Evolutionary conservation across 2,888 invertebrate genomes (phyloP).

Genomic region (Spodoptera littoralis): DNA sequence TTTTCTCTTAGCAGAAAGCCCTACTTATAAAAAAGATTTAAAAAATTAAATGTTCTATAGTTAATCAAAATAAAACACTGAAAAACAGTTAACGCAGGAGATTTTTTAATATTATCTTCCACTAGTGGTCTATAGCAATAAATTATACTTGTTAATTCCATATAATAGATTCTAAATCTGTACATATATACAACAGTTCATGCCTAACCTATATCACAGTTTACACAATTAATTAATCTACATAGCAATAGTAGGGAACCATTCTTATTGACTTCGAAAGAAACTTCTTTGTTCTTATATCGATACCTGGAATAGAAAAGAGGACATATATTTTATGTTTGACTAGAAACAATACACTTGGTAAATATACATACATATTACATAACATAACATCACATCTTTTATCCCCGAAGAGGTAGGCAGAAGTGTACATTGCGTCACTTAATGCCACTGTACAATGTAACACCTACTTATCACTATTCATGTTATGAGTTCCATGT

Average conservation of each 20-base stretch:
- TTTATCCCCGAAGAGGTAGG: no score
- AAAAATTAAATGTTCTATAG: no score
- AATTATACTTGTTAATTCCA: constrained; percentile 68
- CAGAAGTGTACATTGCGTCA: no score
- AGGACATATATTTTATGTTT: constrained; percentile 20
- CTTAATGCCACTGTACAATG: no score
- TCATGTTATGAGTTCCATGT: no score
- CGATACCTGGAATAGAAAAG: constrained; percentile 55
- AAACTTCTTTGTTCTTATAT: constrained; percentile 32
- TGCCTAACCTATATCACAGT: constrained; percentile 63
- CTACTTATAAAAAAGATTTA: no score
- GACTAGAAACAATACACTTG: constrained; percentile 13
- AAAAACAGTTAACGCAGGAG: constrained; percentile 70
- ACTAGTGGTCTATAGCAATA: constrained; percentile 73
- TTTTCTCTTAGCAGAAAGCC: no score
- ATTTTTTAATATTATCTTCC: constrained; percentile 72
- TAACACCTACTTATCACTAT: no score
- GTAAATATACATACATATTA: no score
- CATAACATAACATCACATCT: no score
- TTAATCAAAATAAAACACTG: constrained; percentile 53
- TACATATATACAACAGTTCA: constrained; percentile 73
- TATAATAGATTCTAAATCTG: constrained; percentile 60
- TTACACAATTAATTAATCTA: constrained; percentile 53
- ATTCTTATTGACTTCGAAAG: constrained; percentile 38
- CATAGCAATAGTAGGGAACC: constrained; percentile 52